Conservation (phyloP, 2,797 vertebrate species). For the Anguilla obscura region DNA sequence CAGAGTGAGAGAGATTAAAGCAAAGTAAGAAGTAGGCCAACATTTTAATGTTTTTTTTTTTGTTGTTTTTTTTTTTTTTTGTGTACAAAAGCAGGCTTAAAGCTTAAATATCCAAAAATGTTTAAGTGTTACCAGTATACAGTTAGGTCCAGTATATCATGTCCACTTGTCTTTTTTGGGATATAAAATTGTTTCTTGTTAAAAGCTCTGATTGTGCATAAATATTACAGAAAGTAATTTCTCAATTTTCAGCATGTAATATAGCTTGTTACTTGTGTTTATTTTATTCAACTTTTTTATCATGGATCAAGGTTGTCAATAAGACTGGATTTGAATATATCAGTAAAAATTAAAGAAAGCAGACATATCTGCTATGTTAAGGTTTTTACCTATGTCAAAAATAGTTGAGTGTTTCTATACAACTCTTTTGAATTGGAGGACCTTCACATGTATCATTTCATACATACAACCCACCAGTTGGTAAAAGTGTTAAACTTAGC, state of each 20-base stretch:
- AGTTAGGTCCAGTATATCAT: not conserved
- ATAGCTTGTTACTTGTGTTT: not conserved
- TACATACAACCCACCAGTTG: not conserved
- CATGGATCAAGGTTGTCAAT: too few relatives aligned
- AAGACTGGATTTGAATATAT: too few relatives aligned
- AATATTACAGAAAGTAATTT: not conserved
- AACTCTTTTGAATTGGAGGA: not conserved
- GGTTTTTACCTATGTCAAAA: too few relatives aligned
- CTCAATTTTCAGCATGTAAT: not conserved
- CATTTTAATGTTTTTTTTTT: not conserved
- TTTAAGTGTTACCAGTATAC: too few relatives aligned
- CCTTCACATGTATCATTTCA: not conserved
- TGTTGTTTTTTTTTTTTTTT: not conserved
- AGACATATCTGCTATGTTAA: too few relatives aligned
- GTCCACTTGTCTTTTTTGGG: not conserved
- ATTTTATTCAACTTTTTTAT: too few relatives aligned
- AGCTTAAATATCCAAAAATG: not conserved
- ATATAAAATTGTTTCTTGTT: too few relatives aligned
- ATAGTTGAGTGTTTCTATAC: not conserved
- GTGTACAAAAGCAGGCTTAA: not conserved
- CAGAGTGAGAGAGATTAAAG: not conserved
- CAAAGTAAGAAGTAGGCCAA: not conserved
- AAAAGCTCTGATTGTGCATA: too few relatives aligned
- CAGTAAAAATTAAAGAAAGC: too few relatives aligned
- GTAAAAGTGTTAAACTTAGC: not conserved